A percentile compares a stretch with the other conserved stretches of the same genome.
Conservation (phyloP, 2,113 vertebrate species). For the Tylochromis polylepis region DNA sequence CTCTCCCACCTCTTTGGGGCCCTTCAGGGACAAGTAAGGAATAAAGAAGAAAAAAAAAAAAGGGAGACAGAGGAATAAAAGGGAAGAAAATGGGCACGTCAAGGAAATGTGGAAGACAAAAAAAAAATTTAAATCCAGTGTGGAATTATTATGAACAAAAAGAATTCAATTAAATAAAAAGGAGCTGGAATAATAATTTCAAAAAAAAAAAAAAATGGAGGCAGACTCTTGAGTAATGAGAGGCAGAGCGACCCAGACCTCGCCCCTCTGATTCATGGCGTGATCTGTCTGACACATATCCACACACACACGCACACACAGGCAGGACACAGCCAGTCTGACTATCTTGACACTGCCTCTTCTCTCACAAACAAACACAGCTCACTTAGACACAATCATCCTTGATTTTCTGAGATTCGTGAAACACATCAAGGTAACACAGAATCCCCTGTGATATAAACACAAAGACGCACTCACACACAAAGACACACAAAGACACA, state of each 20-base stretch:
- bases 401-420: conserved; percentile 6
- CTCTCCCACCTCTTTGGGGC: not conserved
- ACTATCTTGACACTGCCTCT: conserved; percentile 6
- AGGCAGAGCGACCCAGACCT: conserved; percentile 59
- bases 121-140: not conserved
- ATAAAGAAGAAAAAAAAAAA: not conserved
- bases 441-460: conserved; percentile 29
- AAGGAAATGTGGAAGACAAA: not conserved
- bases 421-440: conserved; percentile 14
- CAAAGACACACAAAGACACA: conserved; percentile 4
- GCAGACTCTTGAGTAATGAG: conserved; percentile 45
- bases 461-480: conserved; percentile 4
- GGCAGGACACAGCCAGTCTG: not conserved
- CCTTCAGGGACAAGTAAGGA: not conserved
- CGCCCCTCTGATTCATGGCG: conserved; percentile 67
- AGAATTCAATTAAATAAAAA: not conserved
- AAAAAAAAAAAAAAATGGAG: not conserved
- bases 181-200: not conserved
- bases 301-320: conserved; percentile 9
- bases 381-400: not conserved
- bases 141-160: not conserved
- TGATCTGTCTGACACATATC: conserved; percentile 47
- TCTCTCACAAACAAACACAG: conserved; percentile 9
- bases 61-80: not conserved
- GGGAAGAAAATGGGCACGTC: not conserved